Base-by-base conservation (phyloP, 2,113 vertebrate species). In the Melospiza melodia region DNA sequence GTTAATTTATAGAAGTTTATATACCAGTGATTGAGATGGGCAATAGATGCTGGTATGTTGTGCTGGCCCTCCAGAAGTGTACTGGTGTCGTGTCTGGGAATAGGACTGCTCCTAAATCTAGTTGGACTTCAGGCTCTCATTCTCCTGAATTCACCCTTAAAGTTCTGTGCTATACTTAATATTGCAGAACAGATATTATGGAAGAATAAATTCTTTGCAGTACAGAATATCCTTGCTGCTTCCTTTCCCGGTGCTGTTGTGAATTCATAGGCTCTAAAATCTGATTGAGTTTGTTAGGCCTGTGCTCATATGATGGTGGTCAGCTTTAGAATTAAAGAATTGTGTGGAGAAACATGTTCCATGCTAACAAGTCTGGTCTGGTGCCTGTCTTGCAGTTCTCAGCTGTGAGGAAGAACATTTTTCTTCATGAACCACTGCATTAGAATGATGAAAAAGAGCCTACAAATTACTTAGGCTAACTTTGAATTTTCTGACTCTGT, bases 1-100 rank as follows among this genome's bases (percentile, higher is more conserved):
- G 49, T 76, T 85, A 82, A 76, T 77, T 63, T 74, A 43, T 71
- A 23, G 6, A 51, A 49, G 67, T 46, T 86, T 54, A 24, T 81
- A 77, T 90, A 86, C 83, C 91, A 93, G 96, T 94, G 86, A 48
- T 86, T 86, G 48, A 27, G 84, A 81, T 95, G 83, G 89, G 85
- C 30, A 0, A 3, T 71, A 90, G 65, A 39, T 84, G 83, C 48
- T 92, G 83, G 8, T 84, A 4, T 25, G 39, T 73, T 77, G 46
- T 95, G 59, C 54, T 90, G 78, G 57, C 28, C 10, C 15, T 48
- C 35, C 6, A 25, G 39, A 72, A 76, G 15, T 37, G 25, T 66
- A 2, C 27, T 59, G 73, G 39, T 80, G 63, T 24, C 86, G 2
- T 65, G 59, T 87, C 15, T 91, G 76, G 72, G 30, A 76, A 6